phyloP scores from a whole-genome alignment of 1,140 invertebrate genomes.

The Triops cancriformis region DNA sequence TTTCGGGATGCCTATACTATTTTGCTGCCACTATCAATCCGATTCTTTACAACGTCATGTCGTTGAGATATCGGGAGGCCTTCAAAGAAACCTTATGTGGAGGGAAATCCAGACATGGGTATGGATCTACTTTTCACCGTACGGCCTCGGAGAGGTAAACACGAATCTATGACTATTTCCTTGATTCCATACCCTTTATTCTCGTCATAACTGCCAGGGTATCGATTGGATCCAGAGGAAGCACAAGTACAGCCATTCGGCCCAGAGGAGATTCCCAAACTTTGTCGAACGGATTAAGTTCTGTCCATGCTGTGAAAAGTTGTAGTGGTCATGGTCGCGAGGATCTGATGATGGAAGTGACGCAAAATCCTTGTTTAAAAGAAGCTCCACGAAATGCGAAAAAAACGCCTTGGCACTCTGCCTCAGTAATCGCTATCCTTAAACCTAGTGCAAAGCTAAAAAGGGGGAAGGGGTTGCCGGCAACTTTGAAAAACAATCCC shows the following conservation, averaged over 20 bases:
- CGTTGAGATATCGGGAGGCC: constrained; percentile 67
- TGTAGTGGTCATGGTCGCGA: background rate
- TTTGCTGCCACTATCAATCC: constrained; percentile 82
- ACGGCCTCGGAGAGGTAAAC: background rate
- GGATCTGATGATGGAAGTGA: background rate
- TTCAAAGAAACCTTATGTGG: constrained; percentile 50
- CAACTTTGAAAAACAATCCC: background rate
- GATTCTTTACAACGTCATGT: constrained; percentile 87
- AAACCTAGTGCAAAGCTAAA: background rate
- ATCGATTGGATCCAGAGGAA: background rate
- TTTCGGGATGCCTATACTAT: constrained; percentile 58
- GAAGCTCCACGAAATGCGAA: background rate
- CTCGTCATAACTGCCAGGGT: background rate
- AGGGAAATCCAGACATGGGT: background rate
- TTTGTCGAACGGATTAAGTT: background rate
- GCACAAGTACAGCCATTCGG: background rate
- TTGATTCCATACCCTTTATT: too few species aligned
- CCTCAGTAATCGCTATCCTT: background rate
- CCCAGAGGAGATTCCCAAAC: background rate
- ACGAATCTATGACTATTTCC: background rate
- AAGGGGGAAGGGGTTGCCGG: background rate
- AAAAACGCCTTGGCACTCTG: background rate
- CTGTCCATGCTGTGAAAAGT: background rate
- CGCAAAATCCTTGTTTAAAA: background rate
- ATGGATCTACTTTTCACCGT: constrained; percentile 18